Evolutionary conservation across 64 coral and sea anemone genomes (phyloP).

Genomic region (Montipora efflorescens): DNA sequence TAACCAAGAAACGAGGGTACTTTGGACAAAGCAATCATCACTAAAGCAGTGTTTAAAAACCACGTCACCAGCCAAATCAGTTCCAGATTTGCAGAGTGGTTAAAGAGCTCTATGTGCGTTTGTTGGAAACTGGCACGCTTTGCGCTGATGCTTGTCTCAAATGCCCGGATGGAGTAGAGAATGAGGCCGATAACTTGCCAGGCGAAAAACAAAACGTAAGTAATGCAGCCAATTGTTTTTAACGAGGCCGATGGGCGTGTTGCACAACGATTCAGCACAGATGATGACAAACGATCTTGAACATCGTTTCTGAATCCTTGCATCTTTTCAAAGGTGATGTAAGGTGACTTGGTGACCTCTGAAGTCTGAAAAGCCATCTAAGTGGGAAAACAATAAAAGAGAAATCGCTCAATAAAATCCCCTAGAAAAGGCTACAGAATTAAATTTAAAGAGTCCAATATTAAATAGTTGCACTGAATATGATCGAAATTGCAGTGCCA

Average conservation of each 20-base stretch:
- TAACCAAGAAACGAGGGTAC: background rate
- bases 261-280: background rate
- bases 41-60: background rate
- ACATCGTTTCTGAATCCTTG: background rate
- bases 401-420: background rate
- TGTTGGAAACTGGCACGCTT: slow-evolving; percentile 8
- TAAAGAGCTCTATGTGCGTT: background rate
- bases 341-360: background rate
- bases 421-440: too few species aligned
- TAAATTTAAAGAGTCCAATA: too few species aligned
- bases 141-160: background rate
- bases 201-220: background rate
- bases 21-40: background rate
- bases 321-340: background rate
- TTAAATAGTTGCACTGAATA: too few species aligned
- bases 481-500: background rate
- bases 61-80: background rate
- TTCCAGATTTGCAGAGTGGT: background rate
- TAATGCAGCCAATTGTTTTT: background rate
- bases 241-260: background rate
- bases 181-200: slow-evolving; percentile 39
- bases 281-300: background rate
- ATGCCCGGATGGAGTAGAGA: slow-evolving; percentile 28
- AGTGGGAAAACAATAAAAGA: too few species aligned
- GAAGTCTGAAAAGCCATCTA: background rate